Evolutionary conservation across 2,113 vertebrate species (phyloP).

Genomic region (Trochalopteron elliotii): DNA sequence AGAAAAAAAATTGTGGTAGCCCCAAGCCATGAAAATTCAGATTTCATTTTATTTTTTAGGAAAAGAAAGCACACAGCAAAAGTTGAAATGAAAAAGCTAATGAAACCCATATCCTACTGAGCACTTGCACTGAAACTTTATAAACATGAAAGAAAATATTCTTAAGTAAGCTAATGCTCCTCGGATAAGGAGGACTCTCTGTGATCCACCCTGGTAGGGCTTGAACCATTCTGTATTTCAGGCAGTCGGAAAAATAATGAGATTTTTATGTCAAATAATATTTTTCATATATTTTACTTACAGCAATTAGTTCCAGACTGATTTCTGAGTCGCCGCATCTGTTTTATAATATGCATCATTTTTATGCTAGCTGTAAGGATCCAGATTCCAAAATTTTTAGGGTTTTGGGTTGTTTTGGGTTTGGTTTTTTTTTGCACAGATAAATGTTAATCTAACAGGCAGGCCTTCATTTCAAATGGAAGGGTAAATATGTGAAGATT

Average conservation of each 20-base stretch:
- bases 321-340: accelerated
- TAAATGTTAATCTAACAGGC: background rate
- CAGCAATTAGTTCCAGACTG: background rate
- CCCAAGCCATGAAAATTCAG: slow-evolving; percentile 58
- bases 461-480: background rate
- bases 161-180: background rate
- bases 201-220: background rate
- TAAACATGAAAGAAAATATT: background rate
- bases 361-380: background rate
- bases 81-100: slow-evolving; percentile 53
- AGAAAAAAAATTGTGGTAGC: slow-evolving; percentile 68
- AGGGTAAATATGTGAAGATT: background rate
- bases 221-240: background rate
- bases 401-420: background rate
- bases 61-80: slow-evolving; percentile 25
- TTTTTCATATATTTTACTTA: background rate
- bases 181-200: background rate
- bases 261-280: background rate
- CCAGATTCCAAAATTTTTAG: background rate
- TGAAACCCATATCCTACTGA: slow-evolving; percentile 6
- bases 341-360: background rate
- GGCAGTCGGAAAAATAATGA: background rate
- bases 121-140: background rate
- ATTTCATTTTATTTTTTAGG: background rate
- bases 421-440: accelerated